Conservation (phyloP, 2,888 invertebrate species). For the Rotaria magnacalcarata region DNA sequence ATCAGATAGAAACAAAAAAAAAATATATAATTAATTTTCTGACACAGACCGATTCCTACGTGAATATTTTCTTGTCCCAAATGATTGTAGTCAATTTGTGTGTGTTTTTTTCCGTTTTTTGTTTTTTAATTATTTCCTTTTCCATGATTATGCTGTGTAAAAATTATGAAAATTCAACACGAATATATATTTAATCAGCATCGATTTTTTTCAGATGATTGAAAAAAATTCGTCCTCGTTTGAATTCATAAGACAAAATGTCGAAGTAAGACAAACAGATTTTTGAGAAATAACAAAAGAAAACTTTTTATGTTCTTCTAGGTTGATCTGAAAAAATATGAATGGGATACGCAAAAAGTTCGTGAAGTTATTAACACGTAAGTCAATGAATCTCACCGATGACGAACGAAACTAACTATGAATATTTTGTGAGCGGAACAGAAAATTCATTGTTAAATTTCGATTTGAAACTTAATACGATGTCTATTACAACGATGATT, state of each 20-base stretch:
- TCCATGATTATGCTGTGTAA: not conserved
- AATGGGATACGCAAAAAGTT: not conserved
- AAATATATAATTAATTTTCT: not conserved
- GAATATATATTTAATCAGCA: not conserved
- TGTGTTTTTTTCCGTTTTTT: not conserved
- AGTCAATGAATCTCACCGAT: not conserved
- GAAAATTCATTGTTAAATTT: no score
- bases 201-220: not conserved
- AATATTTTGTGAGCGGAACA: no score
- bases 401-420: no score
- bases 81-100: constrained; percentile 31
- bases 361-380: not conserved
- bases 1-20: not conserved
- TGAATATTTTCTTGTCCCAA: not conserved
- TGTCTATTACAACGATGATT: no score
- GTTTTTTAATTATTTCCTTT: not conserved
- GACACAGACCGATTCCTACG: not conserved
- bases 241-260: constrained; percentile 9
- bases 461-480: no score
- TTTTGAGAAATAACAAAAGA: not conserved
- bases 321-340: not conserved
- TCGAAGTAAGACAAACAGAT: not conserved
- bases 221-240: not conserved
- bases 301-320: not conserved
- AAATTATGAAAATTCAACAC: not conserved